Evolutionary conservation across 2,797 vertebrate species (phyloP).

Genomic region (Apogon talboti): DNA sequence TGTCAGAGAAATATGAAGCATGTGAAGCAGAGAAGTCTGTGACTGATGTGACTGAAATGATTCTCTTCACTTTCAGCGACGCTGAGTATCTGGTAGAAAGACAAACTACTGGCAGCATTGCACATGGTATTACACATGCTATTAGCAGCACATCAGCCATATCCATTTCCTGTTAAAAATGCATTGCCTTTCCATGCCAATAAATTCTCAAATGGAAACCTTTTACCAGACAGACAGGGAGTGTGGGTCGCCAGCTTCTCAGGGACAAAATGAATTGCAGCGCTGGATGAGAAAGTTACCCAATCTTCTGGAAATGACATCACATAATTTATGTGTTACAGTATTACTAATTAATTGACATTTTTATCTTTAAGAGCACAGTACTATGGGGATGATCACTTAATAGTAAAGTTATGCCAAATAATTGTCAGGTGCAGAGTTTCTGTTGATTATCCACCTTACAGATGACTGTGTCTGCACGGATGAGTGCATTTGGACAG

Average conservation of each 20-base stretch:
- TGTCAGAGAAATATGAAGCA: slow-evolving; percentile 1
- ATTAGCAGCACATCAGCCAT: slow-evolving; percentile 38
- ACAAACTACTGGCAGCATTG: slow-evolving; percentile 21
- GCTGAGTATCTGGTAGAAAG: neutral
- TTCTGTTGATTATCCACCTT: neutral
- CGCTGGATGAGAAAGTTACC: neutral
- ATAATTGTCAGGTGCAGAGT: neutral
- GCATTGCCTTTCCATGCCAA: slow-evolving; percentile 19
- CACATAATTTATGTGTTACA: neutral
- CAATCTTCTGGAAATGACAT: neutral
- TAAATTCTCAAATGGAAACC: slow-evolving; percentile 19
- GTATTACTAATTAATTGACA: neutral
- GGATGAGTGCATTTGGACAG: no score
- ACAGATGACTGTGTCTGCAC: neutral
- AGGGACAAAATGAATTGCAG: neutral
- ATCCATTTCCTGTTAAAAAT: slow-evolving; percentile 45
- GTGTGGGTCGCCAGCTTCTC: neutral
- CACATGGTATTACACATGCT: slow-evolving; percentile 26
- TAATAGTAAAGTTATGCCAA: neutral
- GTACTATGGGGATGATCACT: neutral
- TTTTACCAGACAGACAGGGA: neutral
- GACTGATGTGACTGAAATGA: slow-evolving; percentile 21
- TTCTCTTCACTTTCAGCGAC: slow-evolving; percentile 20
- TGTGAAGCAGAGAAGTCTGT: neutral
- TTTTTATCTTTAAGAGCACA: neutral